phyloP scores from a whole-genome alignment of 2,113 vertebrate genomes.

The Callorhinus ursinus region DNA sequence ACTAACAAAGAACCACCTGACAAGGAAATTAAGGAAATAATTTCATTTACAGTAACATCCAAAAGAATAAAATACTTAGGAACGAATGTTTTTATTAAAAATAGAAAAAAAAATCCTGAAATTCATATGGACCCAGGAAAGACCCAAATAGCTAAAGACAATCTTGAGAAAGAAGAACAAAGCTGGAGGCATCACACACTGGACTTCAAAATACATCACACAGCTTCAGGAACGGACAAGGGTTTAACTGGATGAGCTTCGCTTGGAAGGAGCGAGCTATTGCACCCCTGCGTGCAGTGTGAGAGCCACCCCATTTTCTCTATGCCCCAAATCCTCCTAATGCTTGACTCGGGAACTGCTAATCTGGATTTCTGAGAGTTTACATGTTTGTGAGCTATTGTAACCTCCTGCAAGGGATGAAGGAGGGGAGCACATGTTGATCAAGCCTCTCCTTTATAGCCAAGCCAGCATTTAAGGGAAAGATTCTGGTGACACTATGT shows the following conservation, averaged over 20 bases:
- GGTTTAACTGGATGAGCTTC: neutral
- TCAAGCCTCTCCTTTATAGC: neutral
- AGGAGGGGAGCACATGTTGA: neutral
- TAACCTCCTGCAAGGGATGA: neutral
- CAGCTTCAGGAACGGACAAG: fast-evolving
- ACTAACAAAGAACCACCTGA: neutral
- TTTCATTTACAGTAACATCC: neutral
- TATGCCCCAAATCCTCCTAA: neutral
- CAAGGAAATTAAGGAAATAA: neutral
- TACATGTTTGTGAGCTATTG: neutral
- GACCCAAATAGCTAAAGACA: neutral
- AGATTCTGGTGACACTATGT: neutral
- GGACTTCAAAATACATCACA: neutral
- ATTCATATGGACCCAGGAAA: neutral
- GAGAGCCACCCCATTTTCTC: neutral
- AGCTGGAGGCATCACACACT: neutral
- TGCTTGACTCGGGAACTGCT: neutral
- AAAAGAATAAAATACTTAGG: neutral
- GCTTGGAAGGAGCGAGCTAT: too few relatives aligned
- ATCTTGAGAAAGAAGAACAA: neutral
- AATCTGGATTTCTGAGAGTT: neutral
- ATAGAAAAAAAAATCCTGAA: neutral
- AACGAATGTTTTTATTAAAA: neutral
- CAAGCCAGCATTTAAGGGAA: neutral
- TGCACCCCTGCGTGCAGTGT: fast-evolving